Conservation (phyloP, 2,113 vertebrate genomes). For the Porphyrio hochstetteri region DNA sequence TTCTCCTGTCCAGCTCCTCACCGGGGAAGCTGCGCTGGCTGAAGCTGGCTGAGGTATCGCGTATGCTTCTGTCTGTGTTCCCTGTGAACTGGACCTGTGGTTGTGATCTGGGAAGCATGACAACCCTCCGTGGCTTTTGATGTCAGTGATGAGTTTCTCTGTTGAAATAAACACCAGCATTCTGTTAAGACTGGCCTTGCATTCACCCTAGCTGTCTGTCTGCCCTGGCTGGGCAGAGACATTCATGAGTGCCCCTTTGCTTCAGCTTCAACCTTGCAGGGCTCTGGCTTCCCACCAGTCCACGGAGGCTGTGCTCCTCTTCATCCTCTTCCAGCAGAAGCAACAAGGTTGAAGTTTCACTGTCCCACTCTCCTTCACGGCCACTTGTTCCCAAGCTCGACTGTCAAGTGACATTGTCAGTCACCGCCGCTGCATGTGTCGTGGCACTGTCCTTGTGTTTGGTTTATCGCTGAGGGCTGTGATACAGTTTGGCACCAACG, state of each 20-base stretch:
- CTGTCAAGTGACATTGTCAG: neutral
- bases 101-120: neutral
- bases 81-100: neutral
- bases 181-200: neutral
- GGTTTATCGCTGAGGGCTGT: neutral
- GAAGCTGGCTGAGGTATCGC: neutral
- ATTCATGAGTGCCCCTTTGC: neutral
- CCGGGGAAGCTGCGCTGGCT: neutral
- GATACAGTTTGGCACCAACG: conserved; percentile 25
- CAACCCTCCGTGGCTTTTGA: neutral
- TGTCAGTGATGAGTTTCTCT: neutral
- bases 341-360: neutral
- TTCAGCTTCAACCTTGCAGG: neutral
- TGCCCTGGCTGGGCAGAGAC: neutral
- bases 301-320: neutral
- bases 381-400: neutral
- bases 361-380: neutral
- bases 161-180: neutral
- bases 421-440: neutral
- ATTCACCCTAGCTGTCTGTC: neutral
- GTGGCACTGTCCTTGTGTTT: neutral
- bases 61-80: neutral
- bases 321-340: neutral
- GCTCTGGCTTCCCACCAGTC: neutral
- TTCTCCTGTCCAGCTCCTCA: neutral